Evolutionary conservation across 1,140 invertebrate species (phyloP), one percentile per base, ranked within the genome.

Genomic region (Leptopilina boulardi): DNA sequence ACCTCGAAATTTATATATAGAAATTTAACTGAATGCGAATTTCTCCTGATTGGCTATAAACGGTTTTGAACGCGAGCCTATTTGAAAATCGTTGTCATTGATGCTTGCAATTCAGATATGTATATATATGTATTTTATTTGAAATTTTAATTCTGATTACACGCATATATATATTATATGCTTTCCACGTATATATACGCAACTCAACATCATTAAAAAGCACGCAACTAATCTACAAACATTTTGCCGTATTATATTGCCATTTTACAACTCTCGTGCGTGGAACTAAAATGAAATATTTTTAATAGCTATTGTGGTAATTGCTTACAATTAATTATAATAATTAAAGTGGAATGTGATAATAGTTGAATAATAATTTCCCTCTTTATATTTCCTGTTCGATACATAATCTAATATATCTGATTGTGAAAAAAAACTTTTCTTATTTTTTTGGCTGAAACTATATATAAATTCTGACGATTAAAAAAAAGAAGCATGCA

Each of bases 61-160:
- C 23, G 54, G 23, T 56, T 8, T 8, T 56, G 21, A 56, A 56
- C 54, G 54, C 54, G 54, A 23, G 54, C 54, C 54, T 56, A 18
- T 56, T 56, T 23, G 19, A 11, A 56, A 56, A 56, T 56, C 19
- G 54, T 56, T 56, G 19, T 56, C 54, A 23, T 56, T 21, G 54
- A 23, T 26, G 19, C 54, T 23, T 54, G 51, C 18, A 19, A 54
- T 54, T 18, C 6, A 18, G n/a, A n/a, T n/a, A n/a, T n/a, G n/a
- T n/a, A n/a, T n/a, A n/a, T n/a, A n/a, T n/a, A n/a, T n/a, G n/a
- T 18, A 18, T 54, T 18, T 54, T 18, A 54, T 54, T 23, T 18
- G 54, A 11, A 56, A 56, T 56, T 56, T 56, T 56, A 56, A 56
- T 56, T 56, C 54, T 23, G 54, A 56, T 56, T 56, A 18, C 21